These are phyloP conservation scores for Chrosomus eos DNA, from an alignment of 2,797 vertebrate genomes.

Conservation along the genomic window DNA sequence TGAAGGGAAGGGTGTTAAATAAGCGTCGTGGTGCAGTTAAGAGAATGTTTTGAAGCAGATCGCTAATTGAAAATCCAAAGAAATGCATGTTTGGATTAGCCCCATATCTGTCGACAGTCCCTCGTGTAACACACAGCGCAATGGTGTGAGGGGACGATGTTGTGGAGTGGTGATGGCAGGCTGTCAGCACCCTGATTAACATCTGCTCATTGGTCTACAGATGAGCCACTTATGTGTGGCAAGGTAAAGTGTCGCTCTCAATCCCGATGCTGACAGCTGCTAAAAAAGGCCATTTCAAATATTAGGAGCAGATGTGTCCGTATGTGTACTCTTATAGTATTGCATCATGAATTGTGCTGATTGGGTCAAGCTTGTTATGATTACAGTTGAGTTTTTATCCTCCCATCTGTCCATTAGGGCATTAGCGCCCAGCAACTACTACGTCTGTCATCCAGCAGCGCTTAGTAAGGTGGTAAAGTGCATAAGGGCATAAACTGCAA, in stretches of 20 bases:
- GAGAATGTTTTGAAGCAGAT: background rate
- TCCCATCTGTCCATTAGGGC: conserved; percentile 22
- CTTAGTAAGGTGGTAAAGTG: conserved; percentile 45
- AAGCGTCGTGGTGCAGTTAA: background rate
- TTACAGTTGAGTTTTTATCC: conserved; percentile 54
- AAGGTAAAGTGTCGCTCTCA: conserved; percentile 72
- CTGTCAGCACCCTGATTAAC: conserved; percentile 69
- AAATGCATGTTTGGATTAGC: conserved; percentile 34
- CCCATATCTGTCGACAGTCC: conserved; percentile 24
- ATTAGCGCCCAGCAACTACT: background rate
- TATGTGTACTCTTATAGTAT: conserved; percentile 53
- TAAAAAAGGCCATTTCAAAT: conserved; percentile 71
- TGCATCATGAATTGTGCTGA: conserved; percentile 55
- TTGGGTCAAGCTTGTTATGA: conserved; percentile 62
- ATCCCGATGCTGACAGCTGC: conserved; percentile 72
- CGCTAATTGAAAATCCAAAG: conserved; percentile 16
- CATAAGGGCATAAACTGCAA: background rate
- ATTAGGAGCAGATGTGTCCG: conserved; percentile 73
- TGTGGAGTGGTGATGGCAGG: conserved; percentile 61
- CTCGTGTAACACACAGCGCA: background rate
- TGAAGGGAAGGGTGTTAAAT: conserved; percentile 32
- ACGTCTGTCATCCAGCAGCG: background rate
- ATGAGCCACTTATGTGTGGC: conserved; percentile 65
- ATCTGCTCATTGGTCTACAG: conserved; percentile 68
- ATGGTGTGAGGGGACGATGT: conserved; percentile 52